phyloP scores from a whole-genome alignment of 2,797 vertebrate species.

The Hyperoplus lanceolatus region DNA sequence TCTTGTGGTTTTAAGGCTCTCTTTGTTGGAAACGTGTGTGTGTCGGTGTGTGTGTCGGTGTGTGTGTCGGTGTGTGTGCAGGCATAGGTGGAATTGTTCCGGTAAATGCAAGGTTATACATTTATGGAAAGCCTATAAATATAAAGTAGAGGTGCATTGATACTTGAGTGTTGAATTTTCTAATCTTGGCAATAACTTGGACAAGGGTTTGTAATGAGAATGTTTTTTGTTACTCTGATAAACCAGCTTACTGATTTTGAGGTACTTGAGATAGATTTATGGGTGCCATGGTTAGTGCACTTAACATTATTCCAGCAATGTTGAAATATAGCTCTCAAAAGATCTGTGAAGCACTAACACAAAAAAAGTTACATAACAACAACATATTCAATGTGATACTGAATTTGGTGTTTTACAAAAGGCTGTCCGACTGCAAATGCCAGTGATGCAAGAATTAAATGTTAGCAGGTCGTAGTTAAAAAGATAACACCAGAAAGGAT shows the following conservation, averaged over 20 bases:
- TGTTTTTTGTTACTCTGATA: neutral
- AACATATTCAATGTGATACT: neutral
- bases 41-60: too few species aligned
- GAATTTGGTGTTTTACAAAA: neutral
- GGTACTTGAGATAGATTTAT: neutral
- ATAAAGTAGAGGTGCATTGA: neutral
- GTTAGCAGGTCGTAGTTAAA: neutral
- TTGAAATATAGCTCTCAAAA: neutral
- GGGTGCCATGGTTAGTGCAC: neutral
- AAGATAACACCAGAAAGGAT: neutral
- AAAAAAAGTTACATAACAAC: neutral
- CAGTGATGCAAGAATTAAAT: neutral
- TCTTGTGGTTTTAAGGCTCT: neutral
- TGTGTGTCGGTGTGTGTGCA: neutral
- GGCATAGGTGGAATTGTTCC: neutral
- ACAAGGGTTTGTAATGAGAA: too few species aligned
- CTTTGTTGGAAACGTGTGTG: neutral
- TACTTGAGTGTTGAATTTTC: neutral
- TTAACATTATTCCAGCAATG: neutral
- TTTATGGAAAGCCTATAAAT: neutral
- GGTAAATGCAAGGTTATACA: neutral
- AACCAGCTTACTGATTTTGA: neutral
- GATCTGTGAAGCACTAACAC: neutral
- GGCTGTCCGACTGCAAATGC: neutral
- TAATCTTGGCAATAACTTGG: neutral